A percentile compares a stretch with the other conserved stretches of the same genome.
Conservation (phyloP, 35 echinoderm and acorn worm genomes). For the Heliocidaris erythrogramma region DNA sequence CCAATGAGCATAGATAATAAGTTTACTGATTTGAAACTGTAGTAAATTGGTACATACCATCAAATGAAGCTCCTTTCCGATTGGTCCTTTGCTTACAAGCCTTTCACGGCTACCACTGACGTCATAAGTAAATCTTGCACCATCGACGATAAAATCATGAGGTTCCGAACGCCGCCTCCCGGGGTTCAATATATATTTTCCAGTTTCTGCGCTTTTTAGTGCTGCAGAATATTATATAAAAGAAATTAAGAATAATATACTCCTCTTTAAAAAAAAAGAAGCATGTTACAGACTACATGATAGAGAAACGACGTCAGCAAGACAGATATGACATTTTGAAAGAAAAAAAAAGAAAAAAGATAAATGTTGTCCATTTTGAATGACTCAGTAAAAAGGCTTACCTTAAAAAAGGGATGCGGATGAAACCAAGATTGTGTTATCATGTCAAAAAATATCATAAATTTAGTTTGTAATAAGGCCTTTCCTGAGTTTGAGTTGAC, state of each 20-base stretch:
- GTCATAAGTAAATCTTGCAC: constrained; percentile 37
- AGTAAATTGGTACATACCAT: background rate
- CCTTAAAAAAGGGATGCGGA: no score
- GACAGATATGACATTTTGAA: no score
- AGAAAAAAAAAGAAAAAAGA: no score
- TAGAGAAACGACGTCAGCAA: no score
- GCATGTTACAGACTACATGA: no score
- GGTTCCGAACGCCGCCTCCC: constrained; percentile 28
- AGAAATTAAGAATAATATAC: background rate
- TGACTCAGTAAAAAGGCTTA: no score
- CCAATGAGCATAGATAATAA: background rate
- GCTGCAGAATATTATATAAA: background rate
- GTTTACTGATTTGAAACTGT: background rate
- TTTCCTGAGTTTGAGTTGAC: no score
- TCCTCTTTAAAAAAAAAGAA: no score
- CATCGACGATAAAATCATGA: constrained; percentile 5
- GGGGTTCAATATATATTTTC: constrained; percentile 37
- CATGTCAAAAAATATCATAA: no score
- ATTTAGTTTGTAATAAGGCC: no score
- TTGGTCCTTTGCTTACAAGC: constrained; percentile 43
- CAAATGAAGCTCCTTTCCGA: constrained; percentile 39
- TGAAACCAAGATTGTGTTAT: no score
- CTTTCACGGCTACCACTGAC: background rate
- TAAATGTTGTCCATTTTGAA: no score
- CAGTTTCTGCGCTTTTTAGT: background rate